Percentiles rank a stretch among this genome's conserved stretches.
These are phyloP conservation scores for Plagodis dolabraria DNA, from an alignment of 2,888 invertebrate genomes.

Conservation along the genomic window DNA sequence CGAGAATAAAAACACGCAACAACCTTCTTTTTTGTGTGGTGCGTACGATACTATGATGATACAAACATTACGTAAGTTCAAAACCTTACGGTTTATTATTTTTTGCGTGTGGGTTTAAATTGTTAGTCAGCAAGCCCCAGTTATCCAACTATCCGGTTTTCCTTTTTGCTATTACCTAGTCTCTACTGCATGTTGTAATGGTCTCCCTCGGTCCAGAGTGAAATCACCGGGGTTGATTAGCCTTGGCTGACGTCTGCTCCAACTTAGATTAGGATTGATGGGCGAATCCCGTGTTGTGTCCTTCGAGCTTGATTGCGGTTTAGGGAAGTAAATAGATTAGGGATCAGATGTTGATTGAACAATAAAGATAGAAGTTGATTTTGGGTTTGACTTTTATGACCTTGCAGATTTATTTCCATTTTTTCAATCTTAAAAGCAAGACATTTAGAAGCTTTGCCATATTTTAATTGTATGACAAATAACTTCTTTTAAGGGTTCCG, in stretches of 20 bases:
- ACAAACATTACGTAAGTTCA: too few relatives aligned
- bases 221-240: constrained; percentile 39
- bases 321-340: constrained; percentile 23
- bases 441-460: too few relatives aligned
- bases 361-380: constrained; percentile 16
- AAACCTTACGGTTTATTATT: too few relatives aligned
- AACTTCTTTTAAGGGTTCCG: too few relatives aligned
- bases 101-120: too few relatives aligned
- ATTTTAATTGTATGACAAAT: too few relatives aligned
- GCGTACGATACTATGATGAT: too few relatives aligned
- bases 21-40: too few relatives aligned
- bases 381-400: neutral
- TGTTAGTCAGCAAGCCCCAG: too few relatives aligned
- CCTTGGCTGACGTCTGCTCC: constrained; percentile 34
- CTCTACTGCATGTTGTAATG: constrained; percentile 9
- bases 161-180: neutral
- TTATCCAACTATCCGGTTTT: neutral
- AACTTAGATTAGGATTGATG: constrained; percentile 38
- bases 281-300: constrained; percentile 31
- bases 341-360: constrained; percentile 21
- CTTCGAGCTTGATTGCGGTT: constrained; percentile 30
- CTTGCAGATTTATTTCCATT: neutral
- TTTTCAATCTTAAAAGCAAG: too few relatives aligned
- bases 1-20: too few relatives aligned
- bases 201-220: constrained; percentile 21